Percentiles rank a stretch among this genome's conserved stretches.
Conservation (phyloP, 2,113 vertebrate species). For the Seriola quinqueradiata region DNA sequence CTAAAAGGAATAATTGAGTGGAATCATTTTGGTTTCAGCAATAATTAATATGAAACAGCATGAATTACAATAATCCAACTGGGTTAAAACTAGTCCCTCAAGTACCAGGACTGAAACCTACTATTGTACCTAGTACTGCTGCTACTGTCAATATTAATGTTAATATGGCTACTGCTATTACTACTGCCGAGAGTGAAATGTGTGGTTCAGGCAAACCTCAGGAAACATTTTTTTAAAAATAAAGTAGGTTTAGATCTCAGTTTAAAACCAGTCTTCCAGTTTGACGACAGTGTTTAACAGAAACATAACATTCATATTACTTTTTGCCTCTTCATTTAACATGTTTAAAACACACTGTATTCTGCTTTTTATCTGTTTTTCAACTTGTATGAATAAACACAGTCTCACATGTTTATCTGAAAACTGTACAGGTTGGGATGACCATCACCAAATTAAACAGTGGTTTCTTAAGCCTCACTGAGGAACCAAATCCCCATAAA, state of each 20-base stretch:
- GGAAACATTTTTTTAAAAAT: neutral
- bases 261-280: neutral
- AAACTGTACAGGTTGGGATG: neutral
- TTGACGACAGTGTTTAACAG: neutral
- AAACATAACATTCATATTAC: neutral
- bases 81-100: neutral
- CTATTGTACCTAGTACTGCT: neutral
- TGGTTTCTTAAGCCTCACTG: neutral
- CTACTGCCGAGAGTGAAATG: neutral
- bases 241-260: neutral
- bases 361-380: neutral
- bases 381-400: neutral
- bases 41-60: neutral
- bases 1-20: neutral
- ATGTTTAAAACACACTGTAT: neutral
- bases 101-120: neutral
- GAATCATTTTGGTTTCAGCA: neutral
- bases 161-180: conserved; percentile 4
- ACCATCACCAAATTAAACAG: neutral
- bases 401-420: neutral
- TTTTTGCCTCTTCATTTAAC: neutral
- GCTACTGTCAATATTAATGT: conserved; percentile 2
- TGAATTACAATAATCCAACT: neutral
- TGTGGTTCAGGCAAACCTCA: neutral
- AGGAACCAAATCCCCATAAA: neutral